These are phyloP conservation scores for Entosphenus tridentatus DNA, from an alignment of 2,113 vertebrate genomes.

Conservation along the genomic window DNA sequence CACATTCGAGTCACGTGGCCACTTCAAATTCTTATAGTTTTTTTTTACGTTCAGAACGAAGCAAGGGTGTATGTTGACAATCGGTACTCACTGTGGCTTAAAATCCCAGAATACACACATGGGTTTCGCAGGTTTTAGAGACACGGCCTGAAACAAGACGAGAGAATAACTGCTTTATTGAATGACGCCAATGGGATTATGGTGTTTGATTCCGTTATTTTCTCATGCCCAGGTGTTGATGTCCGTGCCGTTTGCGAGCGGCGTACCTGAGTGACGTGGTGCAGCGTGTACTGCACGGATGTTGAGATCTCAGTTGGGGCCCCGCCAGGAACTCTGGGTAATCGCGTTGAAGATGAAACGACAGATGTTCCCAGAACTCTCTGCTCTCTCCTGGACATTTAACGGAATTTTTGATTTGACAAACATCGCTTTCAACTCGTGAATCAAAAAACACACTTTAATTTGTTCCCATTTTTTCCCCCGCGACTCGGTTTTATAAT, in stretches of 20 bases:
- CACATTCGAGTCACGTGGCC: too few relatives aligned
- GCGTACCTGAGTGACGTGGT: constrained; percentile 17
- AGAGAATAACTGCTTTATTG: constrained; percentile 12
- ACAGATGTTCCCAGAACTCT: constrained; percentile 21
- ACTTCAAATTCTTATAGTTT: too few relatives aligned
- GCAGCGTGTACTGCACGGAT: constrained; percentile 27
- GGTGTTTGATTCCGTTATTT: neutral
- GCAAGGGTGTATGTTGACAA: neutral
- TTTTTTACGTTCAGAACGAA: too few relatives aligned
- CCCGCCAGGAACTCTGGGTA: constrained; percentile 10
- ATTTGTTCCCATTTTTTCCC: too few relatives aligned
- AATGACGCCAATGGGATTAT: neutral
- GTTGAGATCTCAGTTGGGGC: constrained; percentile 21
- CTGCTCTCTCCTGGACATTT: too few relatives aligned
- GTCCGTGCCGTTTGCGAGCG: too few relatives aligned
- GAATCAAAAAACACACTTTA: too few relatives aligned
- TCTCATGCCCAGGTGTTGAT: constrained; percentile 11
- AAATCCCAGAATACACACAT: constrained; percentile 36
- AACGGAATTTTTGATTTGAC: too few relatives aligned
- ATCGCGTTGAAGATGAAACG: constrained; percentile 28
- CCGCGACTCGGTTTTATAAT: too few relatives aligned
- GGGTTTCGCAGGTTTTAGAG: constrained; percentile 16
- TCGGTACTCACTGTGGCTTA: constrained; percentile 24
- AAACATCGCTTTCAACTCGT: too few relatives aligned
- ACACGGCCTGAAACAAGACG: constrained; percentile 15